phyloP scores from a whole-genome alignment of 2,113 vertebrate genomes.

The Gymnobelideus leadbeateri region DNA sequence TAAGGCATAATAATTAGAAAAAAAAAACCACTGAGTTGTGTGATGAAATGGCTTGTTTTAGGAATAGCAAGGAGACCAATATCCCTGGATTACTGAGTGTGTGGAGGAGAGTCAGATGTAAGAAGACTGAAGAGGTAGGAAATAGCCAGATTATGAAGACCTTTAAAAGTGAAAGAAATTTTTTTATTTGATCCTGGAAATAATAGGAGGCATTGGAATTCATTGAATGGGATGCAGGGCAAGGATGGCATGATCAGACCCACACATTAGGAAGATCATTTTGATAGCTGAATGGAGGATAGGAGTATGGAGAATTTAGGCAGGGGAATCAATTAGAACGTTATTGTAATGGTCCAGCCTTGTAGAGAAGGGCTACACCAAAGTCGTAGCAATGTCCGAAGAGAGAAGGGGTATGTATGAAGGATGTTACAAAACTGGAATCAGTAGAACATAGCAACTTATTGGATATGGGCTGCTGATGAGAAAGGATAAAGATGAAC shows the following conservation, averaged over 20 bases:
- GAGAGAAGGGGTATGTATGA: neutral
- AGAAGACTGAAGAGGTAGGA: neutral
- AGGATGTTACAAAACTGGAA: neutral
- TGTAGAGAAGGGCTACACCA: neutral
- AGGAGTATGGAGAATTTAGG: neutral
- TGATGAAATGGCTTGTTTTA: neutral
- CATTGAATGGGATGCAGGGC: neutral
- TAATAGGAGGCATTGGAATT: neutral
- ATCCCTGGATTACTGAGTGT: neutral
- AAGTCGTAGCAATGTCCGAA: neutral
- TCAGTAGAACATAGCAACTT: neutral
- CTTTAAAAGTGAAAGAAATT: neutral
- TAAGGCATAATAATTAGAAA: neutral
- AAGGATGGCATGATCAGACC: neutral
- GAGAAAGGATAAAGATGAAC: neutral
- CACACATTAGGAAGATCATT: neutral
- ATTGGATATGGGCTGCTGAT: neutral
- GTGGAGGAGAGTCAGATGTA: neutral
- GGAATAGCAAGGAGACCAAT: neutral
- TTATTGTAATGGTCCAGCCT: neutral
- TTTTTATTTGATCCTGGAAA: neutral
- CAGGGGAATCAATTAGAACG: neutral
- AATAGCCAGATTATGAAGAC: neutral
- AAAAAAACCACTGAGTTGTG: neutral
- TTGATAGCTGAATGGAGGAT: neutral